These are phyloP conservation scores for Ephestia elutella DNA, from an alignment of 1,140 invertebrate species.

Conservation along the genomic window DNA sequence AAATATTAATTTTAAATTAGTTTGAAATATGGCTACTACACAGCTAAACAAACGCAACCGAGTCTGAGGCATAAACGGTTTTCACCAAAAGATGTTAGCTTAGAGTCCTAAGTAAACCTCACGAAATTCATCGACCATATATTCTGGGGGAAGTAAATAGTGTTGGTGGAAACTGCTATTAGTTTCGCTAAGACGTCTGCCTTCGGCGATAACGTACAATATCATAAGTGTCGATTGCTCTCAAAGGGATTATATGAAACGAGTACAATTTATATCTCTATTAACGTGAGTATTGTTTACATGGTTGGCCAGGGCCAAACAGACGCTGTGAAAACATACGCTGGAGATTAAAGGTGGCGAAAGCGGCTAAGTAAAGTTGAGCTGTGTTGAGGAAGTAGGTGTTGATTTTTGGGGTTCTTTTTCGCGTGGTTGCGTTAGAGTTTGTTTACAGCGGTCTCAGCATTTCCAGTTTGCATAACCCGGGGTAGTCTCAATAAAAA, in stretches of 20 bases:
- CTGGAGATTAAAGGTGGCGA: conserved; percentile 62
- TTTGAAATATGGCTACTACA: neutral
- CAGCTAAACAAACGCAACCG: neutral
- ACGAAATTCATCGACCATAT: neutral
- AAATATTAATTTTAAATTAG: neutral
- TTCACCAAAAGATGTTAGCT: conserved; percentile 18
- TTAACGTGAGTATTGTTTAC: conserved; percentile 68
- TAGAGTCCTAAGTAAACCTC: conserved; percentile 28
- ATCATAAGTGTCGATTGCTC: conserved; percentile 45
- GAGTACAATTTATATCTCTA: conserved; percentile 69
- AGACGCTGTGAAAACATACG: conserved; percentile 64
- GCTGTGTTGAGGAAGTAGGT: conserved; percentile 4
- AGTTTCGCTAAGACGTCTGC: conserved; percentile 26
- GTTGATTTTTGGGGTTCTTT: neutral
- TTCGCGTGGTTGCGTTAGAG: conserved; percentile 37
- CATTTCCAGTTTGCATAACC: conserved; percentile 69
- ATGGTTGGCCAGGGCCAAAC: conserved; percentile 47
- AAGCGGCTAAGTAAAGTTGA: conserved; percentile 31
- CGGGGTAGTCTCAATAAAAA: conserved; percentile 71
- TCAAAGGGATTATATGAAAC: conserved; percentile 65
- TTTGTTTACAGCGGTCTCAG: conserved; percentile 67
- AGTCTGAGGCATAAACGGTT: neutral
- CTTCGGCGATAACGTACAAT: conserved; percentile 44
- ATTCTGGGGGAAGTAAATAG: conserved; percentile 20
- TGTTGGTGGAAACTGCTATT: conserved; percentile 10